Conservation (phyloP, 2,797 vertebrate genomes). For the Sorex maritimensis region DNA sequence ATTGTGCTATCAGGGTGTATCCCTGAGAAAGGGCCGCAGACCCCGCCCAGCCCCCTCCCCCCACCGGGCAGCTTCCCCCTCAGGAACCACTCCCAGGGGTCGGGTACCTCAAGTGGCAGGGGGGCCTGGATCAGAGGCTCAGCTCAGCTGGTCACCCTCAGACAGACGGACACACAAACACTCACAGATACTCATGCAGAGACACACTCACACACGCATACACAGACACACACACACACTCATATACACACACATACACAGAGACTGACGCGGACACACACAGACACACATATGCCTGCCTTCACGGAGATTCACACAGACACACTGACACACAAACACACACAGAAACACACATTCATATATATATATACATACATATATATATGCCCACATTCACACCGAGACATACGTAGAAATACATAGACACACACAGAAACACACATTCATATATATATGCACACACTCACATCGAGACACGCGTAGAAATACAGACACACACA, state of each 20-base stretch:
- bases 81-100: conserved; percentile 47
- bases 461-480: no score
- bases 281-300: no score
- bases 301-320: no score
- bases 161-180: no score
- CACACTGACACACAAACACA: no score
- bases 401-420: not conserved
- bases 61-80: conserved; percentile 44
- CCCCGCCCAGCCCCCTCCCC: conserved; percentile 61
- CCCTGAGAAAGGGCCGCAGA: conserved; percentile 81
- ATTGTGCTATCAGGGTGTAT: conserved; percentile 91
- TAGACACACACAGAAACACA: not conserved
- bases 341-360: no score
- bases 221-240: not conserved
- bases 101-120: not conserved
- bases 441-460: no score
- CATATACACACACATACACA: not conserved
- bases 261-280: not conserved
- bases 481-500: no score
- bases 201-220: not conserved
- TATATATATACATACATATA: no score
- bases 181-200: not conserved
- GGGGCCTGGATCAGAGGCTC: not conserved
- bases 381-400: not conserved
- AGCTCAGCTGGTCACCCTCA: no score